Evolutionary conservation across 1,140 invertebrate genomes (phyloP).

Genomic region (Pseudomyrmex gracilis): DNA sequence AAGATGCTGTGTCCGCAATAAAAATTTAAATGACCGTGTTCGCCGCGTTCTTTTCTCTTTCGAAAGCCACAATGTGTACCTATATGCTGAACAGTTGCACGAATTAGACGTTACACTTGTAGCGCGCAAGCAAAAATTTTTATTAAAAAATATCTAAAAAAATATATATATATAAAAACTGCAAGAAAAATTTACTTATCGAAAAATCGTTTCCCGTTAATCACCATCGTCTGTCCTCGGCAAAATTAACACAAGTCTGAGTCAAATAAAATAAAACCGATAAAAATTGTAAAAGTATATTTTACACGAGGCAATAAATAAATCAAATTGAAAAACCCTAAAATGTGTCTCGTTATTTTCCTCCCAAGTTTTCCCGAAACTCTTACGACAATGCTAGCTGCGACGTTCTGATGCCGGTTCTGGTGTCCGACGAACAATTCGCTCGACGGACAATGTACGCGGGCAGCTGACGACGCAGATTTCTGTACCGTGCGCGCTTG

Average conservation of each 20-base stretch:
- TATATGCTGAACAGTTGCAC: too few species aligned
- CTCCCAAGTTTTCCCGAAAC: neutral
- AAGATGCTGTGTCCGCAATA: conserved; percentile 1
- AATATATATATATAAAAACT: too few species aligned
- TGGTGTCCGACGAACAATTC: too few species aligned
- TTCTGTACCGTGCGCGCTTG: neutral
- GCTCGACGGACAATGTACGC: too few species aligned
- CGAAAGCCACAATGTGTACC: too few species aligned
- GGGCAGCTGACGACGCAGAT: neutral
- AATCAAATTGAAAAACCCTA: too few species aligned
- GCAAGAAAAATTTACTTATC: neutral
- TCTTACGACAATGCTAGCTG: neutral
- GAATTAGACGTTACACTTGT: neutral
- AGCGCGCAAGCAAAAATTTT: too few species aligned
- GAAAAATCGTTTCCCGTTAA: neutral
- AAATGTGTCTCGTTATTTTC: too few species aligned
- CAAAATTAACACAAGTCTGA: neutral
- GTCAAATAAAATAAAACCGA: too few species aligned
- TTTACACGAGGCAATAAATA: too few species aligned
- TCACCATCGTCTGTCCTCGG: neutral
- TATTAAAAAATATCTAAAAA: neutral
- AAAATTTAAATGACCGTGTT: neutral
- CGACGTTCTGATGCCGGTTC: neutral
- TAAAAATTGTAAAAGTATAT: too few species aligned
- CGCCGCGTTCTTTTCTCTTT: too few species aligned